Conservation (phyloP, 2,888 invertebrate species). For the Pseudanteris insignis region DNA sequence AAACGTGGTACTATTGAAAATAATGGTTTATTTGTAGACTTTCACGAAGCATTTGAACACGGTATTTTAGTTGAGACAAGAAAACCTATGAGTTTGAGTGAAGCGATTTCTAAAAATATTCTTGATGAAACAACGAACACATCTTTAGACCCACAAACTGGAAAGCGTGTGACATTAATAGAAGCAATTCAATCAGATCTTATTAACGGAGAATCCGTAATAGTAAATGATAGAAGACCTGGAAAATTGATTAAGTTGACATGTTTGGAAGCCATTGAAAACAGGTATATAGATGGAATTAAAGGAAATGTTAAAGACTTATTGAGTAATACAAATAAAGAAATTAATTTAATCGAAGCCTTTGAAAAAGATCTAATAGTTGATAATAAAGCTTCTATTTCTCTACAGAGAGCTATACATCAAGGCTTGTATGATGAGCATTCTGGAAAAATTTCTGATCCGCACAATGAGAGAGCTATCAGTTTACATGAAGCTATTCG, state of each 20-base stretch:
- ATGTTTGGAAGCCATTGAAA: slow-evolving; percentile 80
- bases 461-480: slow-evolving; percentile 79
- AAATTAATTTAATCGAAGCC: slow-evolving; percentile 79
- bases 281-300: slow-evolving; percentile 78
- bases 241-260: slow-evolving; percentile 82
- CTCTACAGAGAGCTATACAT: slow-evolving; percentile 84
- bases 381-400: slow-evolving; percentile 83
- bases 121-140: slow-evolving; percentile 81
- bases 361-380: slow-evolving; percentile 82
- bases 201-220: slow-evolving; percentile 85
- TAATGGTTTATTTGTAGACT: slow-evolving; percentile 73
- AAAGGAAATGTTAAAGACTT: slow-evolving; percentile 78
- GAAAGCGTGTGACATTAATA: slow-evolving; percentile 79
- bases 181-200: slow-evolving; percentile 84
- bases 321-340: slow-evolving; percentile 71
- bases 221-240: slow-evolving; percentile 80
- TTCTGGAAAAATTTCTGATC: slow-evolving; percentile 84
- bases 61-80: slow-evolving; percentile 84
- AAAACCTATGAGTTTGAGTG: slow-evolving; percentile 82
- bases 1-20: slow-evolving; percentile 76
- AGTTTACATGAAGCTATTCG: slow-evolving; percentile 86
- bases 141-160: slow-evolving; percentile 84
- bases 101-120: slow-evolving; percentile 83
- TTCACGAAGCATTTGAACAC: slow-evolving; percentile 85
- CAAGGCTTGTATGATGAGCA: slow-evolving; percentile 85